phyloP scores from a whole-genome alignment of 1,140 invertebrate species.

The Scaptomyza montana region DNA sequence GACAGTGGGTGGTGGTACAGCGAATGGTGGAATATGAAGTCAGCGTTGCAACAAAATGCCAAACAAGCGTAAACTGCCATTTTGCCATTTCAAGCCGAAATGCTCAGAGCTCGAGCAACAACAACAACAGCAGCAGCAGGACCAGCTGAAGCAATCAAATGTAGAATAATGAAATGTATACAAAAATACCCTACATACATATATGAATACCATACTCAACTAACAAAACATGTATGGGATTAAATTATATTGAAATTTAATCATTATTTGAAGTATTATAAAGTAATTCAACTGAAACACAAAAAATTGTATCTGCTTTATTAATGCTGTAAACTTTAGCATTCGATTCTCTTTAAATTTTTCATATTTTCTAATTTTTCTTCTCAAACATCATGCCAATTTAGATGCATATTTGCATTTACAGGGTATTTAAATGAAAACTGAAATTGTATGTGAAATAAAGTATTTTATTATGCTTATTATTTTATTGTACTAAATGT shows the following conservation, averaged over 20 bases:
- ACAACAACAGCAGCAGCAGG: conserved; percentile 15
- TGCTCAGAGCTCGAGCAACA: conserved; percentile 21
- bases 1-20: not conserved
- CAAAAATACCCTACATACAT: no score
- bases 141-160: not conserved
- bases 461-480: conserved; percentile 53
- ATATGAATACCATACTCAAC: no score
- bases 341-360: no score
- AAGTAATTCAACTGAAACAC: no score
- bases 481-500: conserved; percentile 60
- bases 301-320: no score
- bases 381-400: not conserved
- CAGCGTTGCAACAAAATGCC: conserved; percentile 67
- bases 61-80: conserved; percentile 78
- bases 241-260: not conserved
- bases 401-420: not conserved
- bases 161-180: not conserved
- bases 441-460: conserved; percentile 59
- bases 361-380: not conserved
- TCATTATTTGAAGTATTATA: no score
- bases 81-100: conserved; percentile 70
- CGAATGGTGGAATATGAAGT: not conserved
- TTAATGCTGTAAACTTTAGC: no score
- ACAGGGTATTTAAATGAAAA: conserved; percentile 40
- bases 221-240: no score